Percentiles rank a stretch among this genome's conserved stretches.
phyloP scores from a whole-genome alignment of 1,140 invertebrate genomes.

The Diploscapter pachys region DNA sequence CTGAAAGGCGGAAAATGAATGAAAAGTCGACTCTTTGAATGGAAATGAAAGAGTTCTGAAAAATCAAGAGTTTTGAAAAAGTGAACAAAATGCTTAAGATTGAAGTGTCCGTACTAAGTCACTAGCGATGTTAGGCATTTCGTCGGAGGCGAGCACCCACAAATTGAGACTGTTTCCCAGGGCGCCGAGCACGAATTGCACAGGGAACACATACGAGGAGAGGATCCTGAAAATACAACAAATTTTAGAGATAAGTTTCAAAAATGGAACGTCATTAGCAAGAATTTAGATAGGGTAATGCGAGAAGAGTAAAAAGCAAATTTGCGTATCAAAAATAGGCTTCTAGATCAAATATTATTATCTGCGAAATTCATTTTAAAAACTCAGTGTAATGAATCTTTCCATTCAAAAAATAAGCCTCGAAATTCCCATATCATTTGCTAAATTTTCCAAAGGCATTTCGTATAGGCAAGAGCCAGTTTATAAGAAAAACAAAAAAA shows the following conservation, averaged over 20 bases:
- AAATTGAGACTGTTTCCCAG: conserved; percentile 55
- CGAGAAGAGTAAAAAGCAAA: no score
- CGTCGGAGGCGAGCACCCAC: conserved; percentile 50
- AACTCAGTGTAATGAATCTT: no score
- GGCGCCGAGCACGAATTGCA: conserved; percentile 51
- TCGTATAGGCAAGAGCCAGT: no score
- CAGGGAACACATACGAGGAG: conserved; percentile 49
- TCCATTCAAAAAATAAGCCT: no score
- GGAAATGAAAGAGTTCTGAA: background rate
- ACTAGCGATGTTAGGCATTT: conserved; percentile 53
- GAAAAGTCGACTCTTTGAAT: conserved; percentile 2
- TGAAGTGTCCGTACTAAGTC: conserved; percentile 45
- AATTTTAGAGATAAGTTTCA: background rate
- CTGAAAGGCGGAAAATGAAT: background rate
- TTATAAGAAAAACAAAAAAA: no score
- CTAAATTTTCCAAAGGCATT: no score
- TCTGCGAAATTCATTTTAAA: no score
- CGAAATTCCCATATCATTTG: no score
- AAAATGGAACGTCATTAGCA: no score
- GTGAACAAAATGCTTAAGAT: conserved; percentile 4
- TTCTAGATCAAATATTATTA: no score
- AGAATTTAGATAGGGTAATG: no score
- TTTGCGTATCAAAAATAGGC: no score
- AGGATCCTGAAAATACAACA: conserved; percentile 24
- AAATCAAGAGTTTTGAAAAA: background rate